Evolutionary conservation across 1,140 invertebrate species (phyloP).

Genomic region (Drosophila seguyi): DNA sequence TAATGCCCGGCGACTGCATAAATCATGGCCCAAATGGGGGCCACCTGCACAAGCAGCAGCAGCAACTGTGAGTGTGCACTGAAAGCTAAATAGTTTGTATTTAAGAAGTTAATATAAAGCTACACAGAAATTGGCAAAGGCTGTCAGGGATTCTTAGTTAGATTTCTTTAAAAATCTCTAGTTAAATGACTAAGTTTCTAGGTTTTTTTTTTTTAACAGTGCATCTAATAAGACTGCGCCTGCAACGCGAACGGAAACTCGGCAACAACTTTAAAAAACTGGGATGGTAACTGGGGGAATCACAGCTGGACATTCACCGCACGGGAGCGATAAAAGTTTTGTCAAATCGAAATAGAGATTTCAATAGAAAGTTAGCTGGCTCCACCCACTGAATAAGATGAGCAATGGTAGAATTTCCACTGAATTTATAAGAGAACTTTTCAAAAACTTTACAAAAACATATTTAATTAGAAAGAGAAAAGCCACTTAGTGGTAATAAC

Average conservation of each 20-base stretch:
- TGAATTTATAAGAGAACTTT: too few relatives aligned
- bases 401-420: neutral
- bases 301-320: slow-evolving; percentile 46
- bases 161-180: neutral
- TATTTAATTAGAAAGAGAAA: too few relatives aligned
- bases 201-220: neutral
- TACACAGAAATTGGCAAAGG: neutral
- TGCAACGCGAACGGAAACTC: slow-evolving; percentile 43
- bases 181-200: too few relatives aligned
- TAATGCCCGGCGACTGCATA: slow-evolving; percentile 54
- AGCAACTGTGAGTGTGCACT: slow-evolving; percentile 7
- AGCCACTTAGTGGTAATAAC: neutral
- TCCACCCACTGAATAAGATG: slow-evolving; percentile 26
- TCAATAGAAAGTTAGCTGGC: slow-evolving; percentile 52
- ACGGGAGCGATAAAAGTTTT: slow-evolving; percentile 45
- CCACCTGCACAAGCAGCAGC: slow-evolving; percentile 40
- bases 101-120: neutral
- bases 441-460: neutral
- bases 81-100: neutral
- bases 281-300: slow-evolving; percentile 26
- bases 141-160: too few relatives aligned
- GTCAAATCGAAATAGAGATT: slow-evolving; percentile 56
- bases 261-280: slow-evolving; percentile 16
- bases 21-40: slow-evolving; percentile 53
- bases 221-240: slow-evolving; percentile 19